Percentiles rank a stretch among this genome's conserved stretches.
Evolutionary conservation across 2,888 invertebrate species (phyloP).

Genomic region (Chironomus tentans): DNA sequence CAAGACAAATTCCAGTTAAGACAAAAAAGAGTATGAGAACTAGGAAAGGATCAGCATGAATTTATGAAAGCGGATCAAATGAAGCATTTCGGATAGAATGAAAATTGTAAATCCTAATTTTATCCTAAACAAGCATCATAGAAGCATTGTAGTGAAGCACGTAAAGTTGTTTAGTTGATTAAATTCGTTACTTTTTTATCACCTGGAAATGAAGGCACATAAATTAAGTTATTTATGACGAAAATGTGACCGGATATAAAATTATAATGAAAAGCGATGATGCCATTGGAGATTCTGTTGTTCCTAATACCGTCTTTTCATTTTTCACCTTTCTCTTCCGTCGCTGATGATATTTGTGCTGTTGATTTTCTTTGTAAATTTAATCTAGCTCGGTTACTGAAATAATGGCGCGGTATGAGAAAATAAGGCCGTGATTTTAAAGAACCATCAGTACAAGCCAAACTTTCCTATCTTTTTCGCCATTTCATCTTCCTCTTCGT

Average conservation of each 20-base stretch:
- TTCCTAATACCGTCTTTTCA: not conserved
- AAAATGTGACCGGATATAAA: conserved; percentile 19
- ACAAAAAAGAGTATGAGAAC: not conserved
- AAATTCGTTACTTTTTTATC: conserved; percentile 7
- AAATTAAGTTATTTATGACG: conserved; percentile 22
- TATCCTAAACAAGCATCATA: conserved; percentile 5
- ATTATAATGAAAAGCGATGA: conserved; percentile 6
- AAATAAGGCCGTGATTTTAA: no score
- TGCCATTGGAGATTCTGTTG: not conserved
- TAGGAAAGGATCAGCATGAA: not conserved
- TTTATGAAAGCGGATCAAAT: not conserved
- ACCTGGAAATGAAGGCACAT: conserved; percentile 15
- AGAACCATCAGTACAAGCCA: no score
- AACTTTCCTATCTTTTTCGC: no score
- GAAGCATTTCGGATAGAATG: not conserved
- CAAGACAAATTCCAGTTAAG: not conserved
- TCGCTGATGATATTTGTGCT: no score
- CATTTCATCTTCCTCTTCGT: no score
- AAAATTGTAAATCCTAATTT: conserved; percentile 8
- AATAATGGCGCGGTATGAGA: no score
- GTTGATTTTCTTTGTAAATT: no score
- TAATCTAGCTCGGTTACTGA: no score
- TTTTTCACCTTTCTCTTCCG: no score
- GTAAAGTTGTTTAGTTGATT: conserved; percentile 1
- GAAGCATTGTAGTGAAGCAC: not conserved